Conservation (phyloP, 2,113 vertebrate genomes). For the Ptilonorhynchus violaceus region DNA sequence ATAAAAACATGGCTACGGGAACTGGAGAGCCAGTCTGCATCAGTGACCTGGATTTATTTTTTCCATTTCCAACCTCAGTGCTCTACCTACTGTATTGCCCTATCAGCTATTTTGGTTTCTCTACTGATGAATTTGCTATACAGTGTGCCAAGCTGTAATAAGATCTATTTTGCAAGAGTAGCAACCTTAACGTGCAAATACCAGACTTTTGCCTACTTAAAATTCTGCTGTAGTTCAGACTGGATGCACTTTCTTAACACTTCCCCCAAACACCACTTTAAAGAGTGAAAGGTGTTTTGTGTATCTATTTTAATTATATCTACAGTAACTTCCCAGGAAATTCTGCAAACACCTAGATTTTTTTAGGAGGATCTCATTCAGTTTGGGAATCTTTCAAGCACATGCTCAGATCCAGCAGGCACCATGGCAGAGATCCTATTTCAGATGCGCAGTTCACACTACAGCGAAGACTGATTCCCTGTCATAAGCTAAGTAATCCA, state of each 20-base stretch:
- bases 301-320: not conserved
- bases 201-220: not conserved
- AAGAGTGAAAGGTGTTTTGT: not conserved
- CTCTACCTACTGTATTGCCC: not conserved
- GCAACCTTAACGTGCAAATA: not conserved
- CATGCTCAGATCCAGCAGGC: not conserved
- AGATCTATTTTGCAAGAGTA: not conserved
- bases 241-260: not conserved
- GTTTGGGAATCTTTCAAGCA: not conserved
- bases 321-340: not conserved
- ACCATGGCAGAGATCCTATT: not conserved
- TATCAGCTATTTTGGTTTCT: not conserved
- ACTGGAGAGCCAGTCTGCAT: not conserved
- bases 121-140: not conserved
- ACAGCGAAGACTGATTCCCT: not conserved
- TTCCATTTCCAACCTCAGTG: not conserved
- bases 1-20: not conserved
- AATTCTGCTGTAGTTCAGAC: not conserved
- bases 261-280: not conserved
- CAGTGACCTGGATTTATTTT: not conserved
- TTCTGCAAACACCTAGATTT: not conserved
- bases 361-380: not conserved
- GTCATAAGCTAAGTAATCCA: not conserved
- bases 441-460: fast-evolving
- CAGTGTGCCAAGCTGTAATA: not conserved